Evolutionary conservation across 2,797 vertebrate genomes (phyloP), one percentile per base, ranked within the genome.

Genomic region (Chelidonichthys spinosus): DNA sequence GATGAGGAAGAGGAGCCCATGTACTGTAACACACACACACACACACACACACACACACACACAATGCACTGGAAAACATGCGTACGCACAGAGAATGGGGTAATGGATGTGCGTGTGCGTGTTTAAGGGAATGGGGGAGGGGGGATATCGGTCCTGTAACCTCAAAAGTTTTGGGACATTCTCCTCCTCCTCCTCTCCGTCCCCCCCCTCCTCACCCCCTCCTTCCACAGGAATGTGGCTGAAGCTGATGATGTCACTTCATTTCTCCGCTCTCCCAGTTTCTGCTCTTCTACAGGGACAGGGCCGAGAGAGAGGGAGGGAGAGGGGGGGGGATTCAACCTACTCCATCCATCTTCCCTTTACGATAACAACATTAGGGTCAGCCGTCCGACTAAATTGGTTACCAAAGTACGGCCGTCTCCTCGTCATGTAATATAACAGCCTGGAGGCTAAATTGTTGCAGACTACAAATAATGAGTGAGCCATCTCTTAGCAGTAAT

Each of bases 241-340:
- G 91, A 90, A 86, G 88, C 92, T 92, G 92, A 91, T 95, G 94
- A 95, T 95, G 93, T 95, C 94, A 95, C 93, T 93, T 91, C 86
- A 90, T 92, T 91, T 93, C 90, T 91, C 76, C 54, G 59, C 87
- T 92, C 88, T 91, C 89, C 84, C 90, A 82, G 83, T 93, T 91
- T 87, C 88, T 91, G 87, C 76, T 89, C 70, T 83, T 88, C 85
- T 65, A 76, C 72, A 63, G 87, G 86, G 85, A 90, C 86, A 78
- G 70, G 69, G 56, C 67, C 15, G 56, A 72, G 61, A 52, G 68
- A 74, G 65, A 50, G 67, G 15, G 60, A 69, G 61, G 43, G 66
- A 18, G 50, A 33, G 55, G 46, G 50, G n/a, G 66, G 46, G 44
- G 10, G 67, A 65, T 79, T 75, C 9, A 70, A 60, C 85, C 84